Percentiles rank a stretch among this genome's conserved stretches.
Conservation (phyloP, 2,113 vertebrate genomes). For the Otis tarda region DNA sequence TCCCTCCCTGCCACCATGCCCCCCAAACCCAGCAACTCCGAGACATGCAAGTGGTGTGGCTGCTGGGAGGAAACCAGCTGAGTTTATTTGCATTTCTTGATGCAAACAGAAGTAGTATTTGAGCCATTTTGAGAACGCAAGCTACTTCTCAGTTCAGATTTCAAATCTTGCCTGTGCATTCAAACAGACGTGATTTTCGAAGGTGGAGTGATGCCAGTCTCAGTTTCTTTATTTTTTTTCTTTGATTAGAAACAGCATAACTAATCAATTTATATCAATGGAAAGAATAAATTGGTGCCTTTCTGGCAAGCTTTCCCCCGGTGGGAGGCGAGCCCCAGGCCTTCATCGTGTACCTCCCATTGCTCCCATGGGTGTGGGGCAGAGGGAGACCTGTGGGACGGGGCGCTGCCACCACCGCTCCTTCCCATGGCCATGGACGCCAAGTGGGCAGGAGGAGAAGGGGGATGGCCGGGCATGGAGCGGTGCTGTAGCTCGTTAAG, state of each 20-base stretch:
- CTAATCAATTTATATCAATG: not conserved
- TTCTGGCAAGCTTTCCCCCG: not conserved
- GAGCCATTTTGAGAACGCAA: not conserved
- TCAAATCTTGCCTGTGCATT: not conserved
- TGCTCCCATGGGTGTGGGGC: not conserved
- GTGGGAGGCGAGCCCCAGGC: not conserved
- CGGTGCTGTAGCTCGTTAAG: accelerated
- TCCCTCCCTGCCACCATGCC: accelerated
- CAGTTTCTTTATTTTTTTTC: no score
- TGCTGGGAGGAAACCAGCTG: not conserved
- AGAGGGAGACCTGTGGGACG: accelerated
- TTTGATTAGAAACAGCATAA: not conserved
- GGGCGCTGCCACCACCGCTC: not conserved
- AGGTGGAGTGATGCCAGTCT: not conserved
- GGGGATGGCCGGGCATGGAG: accelerated
- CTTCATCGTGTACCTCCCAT: accelerated
- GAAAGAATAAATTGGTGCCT: not conserved
- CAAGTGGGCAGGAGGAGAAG: not conserved
- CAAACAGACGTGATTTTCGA: accelerated
- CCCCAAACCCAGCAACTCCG: not conserved
- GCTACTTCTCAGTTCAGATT: not conserved
- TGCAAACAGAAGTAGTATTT: not conserved
- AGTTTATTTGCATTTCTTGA: not conserved
- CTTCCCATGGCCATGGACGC: not conserved
- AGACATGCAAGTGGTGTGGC: not conserved